Evolutionary conservation across 2,888 invertebrate genomes (phyloP).

Genomic region (Rhagonycha fulva): DNA sequence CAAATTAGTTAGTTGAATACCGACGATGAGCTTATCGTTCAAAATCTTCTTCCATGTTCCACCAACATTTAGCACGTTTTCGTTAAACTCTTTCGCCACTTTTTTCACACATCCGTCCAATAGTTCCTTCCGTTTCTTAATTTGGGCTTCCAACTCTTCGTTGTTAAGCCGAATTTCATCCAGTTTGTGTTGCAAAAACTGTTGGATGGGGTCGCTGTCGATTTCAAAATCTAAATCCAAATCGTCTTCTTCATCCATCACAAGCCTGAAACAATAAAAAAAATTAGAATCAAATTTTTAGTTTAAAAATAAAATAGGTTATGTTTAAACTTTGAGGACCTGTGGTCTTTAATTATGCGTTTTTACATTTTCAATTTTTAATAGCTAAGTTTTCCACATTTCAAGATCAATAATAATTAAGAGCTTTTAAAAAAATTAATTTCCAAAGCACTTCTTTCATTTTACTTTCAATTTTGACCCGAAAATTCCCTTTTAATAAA

Average conservation of each 20-base stretch:
- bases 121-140: constrained; percentile 21
- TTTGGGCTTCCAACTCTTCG: constrained; percentile 20
- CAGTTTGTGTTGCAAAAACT: constrained; percentile 28
- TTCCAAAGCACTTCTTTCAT: too few relatives aligned
- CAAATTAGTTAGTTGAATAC: constrained; percentile 38
- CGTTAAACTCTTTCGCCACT: neutral
- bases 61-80: constrained; percentile 14
- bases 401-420: too few relatives aligned
- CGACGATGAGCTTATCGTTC: constrained; percentile 41
- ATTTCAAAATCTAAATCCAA: constrained; percentile 40
- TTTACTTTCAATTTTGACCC: too few relatives aligned
- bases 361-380: too few relatives aligned
- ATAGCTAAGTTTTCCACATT: too few relatives aligned
- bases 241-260: constrained; percentile 6
- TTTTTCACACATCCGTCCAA: constrained; percentile 8
- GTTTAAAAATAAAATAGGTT: too few relatives aligned
- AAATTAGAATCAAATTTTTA: too few relatives aligned
- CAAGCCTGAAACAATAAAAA: neutral
- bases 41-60: constrained; percentile 39
- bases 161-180: constrained; percentile 25
- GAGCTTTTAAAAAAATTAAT: too few relatives aligned
- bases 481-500: neutral
- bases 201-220: constrained; percentile 36
- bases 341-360: too few relatives aligned
- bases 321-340: too few relatives aligned